Evolutionary conservation across 2,888 invertebrate genomes (phyloP), one percentile per base, ranked within the genome.

Genomic region (Idaea aversata): DNA sequence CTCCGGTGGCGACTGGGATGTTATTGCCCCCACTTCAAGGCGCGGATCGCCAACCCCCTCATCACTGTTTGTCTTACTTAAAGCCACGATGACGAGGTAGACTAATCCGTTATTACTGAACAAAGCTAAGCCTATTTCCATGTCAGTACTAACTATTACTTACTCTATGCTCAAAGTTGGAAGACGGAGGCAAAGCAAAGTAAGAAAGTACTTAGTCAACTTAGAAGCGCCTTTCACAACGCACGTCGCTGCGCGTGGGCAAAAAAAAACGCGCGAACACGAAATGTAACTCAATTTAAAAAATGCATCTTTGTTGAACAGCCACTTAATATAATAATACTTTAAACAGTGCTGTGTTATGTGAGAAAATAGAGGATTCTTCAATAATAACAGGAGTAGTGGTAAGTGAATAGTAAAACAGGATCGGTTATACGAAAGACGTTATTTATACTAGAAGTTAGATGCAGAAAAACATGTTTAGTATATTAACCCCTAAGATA

Each of bases 371-470:
- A 57, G 72, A 71, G 78, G 77, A 79, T 76, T 77, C 77, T 78
- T 73, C 73, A 71, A 38, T 76, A 80, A 78, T 77, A 81, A 81
- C 75, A 72, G 73, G 74, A 81, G 74, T 76, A 80, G 83, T 79
- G 88, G 88, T 88, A 78, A 88, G 88, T 85, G 88, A 87, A 88
- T 77, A 88, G 88, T 85, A 67, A 79, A 84, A 83, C 84, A 82
- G 81, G 80, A 82, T 80, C 81, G 70, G 71, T 77, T 75, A 79
- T 77, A 76, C 75, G 78, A 72, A 77, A 71, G 76, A 78, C 70
- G n/a, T n/a, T 75, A 75, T 25, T 25, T 25, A 25, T 25, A 25
- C 1, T 25, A 25, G 25, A 75, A 71, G 66, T 77, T 69, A 72
- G 69, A 73, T 72, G 74, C 67, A 72, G 75, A 78, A 77, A 75